Base-by-base conservation (phyloP, 2,888 invertebrate species). In the Sphaerophoria rueppellii region DNA sequence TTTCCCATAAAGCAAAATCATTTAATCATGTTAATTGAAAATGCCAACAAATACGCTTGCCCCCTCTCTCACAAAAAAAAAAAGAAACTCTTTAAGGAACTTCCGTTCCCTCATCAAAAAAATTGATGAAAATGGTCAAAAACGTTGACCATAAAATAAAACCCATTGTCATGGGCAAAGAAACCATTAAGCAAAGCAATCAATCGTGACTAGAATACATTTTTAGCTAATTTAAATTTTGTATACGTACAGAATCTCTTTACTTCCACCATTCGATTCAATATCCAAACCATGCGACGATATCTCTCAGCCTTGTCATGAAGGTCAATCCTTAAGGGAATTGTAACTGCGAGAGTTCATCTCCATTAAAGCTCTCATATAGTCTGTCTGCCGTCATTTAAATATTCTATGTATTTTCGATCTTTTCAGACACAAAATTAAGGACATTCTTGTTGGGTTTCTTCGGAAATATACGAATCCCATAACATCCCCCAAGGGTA, bases 181-280 rank as follows among this genome's bases (percentile, higher is more conserved):
- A 58, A 58, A 43, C 40, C 63, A 48, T 48, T 63, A 34, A 63
- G 6, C 14, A 63, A 63, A 34, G 32, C 48, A 79, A 73, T 73
- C 60, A 67, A 54, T 73, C 73, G 79, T 74, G 74, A 80, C 55
- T 24, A 48, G 43, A 74, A 74, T 61, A 63, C 34, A 63, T 74
- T 35, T 12, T 74, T 69, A 40, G 74, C 14, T 46, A 67, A 79
- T 79, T 72, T 32, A 67, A 48, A 61, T 73, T 24, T 67, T 60
- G 37, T 55, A 50, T 40, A 9, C 4, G 12, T 43, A 24, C 24
- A 24, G 2, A 2, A 24, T 2, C 24, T 43, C 11, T 43, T 4
- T 6, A 43, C 9, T 43, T 43, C 12, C 40, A 7, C 9, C 40
- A 40, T 24, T 24, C 24, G 24, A 24, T 24, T 40, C 43, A 43